Evolutionary conservation across 2,113 vertebrate genomes (phyloP).

Genomic region (Uria aalge): DNA sequence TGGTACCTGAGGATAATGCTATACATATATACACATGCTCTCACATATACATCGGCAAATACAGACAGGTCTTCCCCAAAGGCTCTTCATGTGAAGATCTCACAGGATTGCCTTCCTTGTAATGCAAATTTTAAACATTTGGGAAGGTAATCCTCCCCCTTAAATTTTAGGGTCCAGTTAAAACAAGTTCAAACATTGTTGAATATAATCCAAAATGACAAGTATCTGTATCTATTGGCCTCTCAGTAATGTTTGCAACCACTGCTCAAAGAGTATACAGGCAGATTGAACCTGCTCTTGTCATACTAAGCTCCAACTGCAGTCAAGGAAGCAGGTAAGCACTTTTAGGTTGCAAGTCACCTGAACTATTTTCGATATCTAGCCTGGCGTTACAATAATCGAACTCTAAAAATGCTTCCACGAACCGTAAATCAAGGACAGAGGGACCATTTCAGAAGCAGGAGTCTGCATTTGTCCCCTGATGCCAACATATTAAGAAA

Average conservation of each 20-base stretch:
- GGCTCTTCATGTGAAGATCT: background rate
- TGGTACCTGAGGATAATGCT: background rate
- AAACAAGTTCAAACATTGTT: background rate
- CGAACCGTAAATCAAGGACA: background rate
- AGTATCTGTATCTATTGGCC: background rate
- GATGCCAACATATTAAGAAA: background rate
- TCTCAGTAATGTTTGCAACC: background rate
- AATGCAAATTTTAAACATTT: background rate
- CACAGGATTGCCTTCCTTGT: accelerated
- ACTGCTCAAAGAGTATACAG: background rate
- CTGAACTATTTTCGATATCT: background rate
- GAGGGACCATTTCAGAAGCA: background rate
- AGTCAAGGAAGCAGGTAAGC: background rate
- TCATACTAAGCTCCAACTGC: background rate
- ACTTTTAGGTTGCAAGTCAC: background rate
- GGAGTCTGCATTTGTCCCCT: background rate
- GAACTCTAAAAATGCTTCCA: background rate
- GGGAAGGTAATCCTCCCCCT: background rate
- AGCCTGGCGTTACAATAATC: background rate
- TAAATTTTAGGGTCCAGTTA: background rate
- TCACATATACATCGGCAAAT: background rate
- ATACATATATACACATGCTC: accelerated
- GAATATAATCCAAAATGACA: background rate
- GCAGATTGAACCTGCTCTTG: background rate
- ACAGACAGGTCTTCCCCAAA: background rate